Conservation (phyloP, 1,140 invertebrate species). For the Cydia pomonella region DNA sequence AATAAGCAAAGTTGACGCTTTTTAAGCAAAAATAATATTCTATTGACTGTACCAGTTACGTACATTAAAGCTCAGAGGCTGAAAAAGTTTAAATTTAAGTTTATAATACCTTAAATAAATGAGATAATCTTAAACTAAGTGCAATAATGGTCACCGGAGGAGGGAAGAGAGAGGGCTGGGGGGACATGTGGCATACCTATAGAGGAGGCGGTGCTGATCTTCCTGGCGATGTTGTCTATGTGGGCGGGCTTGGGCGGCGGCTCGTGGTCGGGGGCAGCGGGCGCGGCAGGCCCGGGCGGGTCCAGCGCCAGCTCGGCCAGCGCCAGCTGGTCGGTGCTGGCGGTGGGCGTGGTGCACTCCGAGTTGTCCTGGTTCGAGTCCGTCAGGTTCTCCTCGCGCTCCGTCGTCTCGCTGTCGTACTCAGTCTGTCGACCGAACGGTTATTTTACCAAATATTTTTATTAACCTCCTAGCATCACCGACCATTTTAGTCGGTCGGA, state of each 20-base stretch:
- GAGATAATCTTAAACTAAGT: too few species aligned
- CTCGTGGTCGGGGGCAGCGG: conserved; percentile 34
- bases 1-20: too few species aligned
- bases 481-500: too few species aligned
- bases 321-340: conserved; percentile 72
- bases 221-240: conserved; percentile 47
- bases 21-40: too few species aligned
- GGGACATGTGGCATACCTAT: too few species aligned
- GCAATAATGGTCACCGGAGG: background rate
- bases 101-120: too few species aligned
- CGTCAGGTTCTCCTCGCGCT: conserved; percentile 78
- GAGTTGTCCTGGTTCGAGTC: conserved; percentile 80
- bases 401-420: conserved; percentile 77
- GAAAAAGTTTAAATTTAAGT: too few species aligned
- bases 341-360: conserved; percentile 78
- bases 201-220: conserved; percentile 70
- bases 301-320: conserved; percentile 68
- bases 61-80: too few species aligned
- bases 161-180: background rate
- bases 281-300: conserved; percentile 45
- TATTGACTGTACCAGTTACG: too few species aligned
- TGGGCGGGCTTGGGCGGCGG: conserved; percentile 43
- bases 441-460: background rate
- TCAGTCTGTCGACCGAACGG: conserved; percentile 54
- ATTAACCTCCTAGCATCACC: too few species aligned